These are phyloP conservation scores for Cliona cf. orientalis DNA, from an alignment of 37 sponge, comb jelly and placozoan species.

Conservation along the genomic window DNA sequence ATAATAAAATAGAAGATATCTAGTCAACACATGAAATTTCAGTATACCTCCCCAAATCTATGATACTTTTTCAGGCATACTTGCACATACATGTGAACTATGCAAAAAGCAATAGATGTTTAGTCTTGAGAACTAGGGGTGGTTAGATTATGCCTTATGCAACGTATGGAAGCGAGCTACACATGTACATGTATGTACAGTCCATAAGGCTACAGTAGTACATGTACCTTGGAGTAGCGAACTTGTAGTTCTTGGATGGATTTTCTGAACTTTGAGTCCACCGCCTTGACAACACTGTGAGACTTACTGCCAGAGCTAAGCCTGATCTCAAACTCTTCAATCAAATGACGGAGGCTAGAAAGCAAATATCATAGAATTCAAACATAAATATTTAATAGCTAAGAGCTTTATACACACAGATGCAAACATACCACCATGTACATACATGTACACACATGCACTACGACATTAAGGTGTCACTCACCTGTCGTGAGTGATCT, in stretches of 20 bases:
- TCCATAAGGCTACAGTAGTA: no score
- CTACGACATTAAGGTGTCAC: neutral
- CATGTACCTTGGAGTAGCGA: slow-evolving; percentile 63
- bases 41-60: neutral
- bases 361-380: neutral
- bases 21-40: no score
- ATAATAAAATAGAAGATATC: neutral
- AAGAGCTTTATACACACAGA: neutral
- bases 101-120: neutral
- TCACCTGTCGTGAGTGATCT: slow-evolving; percentile 12
- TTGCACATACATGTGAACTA: neutral
- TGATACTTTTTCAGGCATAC: neutral
- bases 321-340: slow-evolving; percentile 46
- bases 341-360: slow-evolving; percentile 43
- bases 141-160: no score
- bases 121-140: no score
- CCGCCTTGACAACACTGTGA: slow-evolving; percentile 36
- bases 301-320: slow-evolving; percentile 35
- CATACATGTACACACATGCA: neutral
- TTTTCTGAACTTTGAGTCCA: slow-evolving; percentile 73
- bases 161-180: no score
- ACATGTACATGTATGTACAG: no score
- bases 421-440: neutral
- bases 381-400: slow-evolving; percentile 11
- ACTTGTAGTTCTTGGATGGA: slow-evolving; percentile 60